phyloP scores from a whole-genome alignment of 2,113 vertebrate species.

The Tachuris rubrigastra region DNA sequence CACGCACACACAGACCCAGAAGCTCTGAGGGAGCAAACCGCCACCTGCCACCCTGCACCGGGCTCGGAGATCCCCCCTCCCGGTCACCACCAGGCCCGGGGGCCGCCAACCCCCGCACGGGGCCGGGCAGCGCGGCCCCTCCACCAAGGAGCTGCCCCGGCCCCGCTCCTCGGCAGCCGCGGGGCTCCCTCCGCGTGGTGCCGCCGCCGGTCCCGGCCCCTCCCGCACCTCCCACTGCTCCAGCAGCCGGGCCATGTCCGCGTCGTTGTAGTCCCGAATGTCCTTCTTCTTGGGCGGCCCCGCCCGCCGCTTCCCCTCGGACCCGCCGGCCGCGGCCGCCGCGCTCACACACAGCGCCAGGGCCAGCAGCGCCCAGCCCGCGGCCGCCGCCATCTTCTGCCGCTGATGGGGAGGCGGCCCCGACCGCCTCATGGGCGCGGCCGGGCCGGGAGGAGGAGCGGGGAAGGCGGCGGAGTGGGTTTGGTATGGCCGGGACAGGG shows the following conservation, averaged over 20 bases:
- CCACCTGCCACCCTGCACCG: background rate
- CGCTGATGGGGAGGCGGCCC: background rate
- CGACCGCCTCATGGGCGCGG: background rate
- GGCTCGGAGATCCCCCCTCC: background rate
- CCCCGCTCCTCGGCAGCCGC: background rate
- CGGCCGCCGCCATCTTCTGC: slow-evolving; percentile 67
- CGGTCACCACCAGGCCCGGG: background rate
- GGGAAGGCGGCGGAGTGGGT: accelerated
- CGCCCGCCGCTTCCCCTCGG: slow-evolving; percentile 25
- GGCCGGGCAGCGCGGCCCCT: background rate
- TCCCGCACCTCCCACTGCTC: slow-evolving; percentile 93
- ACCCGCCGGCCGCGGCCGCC: background rate
- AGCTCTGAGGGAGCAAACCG: background rate
- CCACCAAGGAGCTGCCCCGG: background rate
- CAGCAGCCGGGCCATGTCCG: slow-evolving; percentile 94
- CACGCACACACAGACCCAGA: accelerated
- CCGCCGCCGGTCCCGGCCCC: background rate
- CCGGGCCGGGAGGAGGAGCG: background rate
- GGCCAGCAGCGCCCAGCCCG: background rate
- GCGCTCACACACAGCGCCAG: slow-evolving; percentile 57
- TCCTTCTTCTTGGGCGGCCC: slow-evolving; percentile 82
- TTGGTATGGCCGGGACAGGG: too few species aligned
- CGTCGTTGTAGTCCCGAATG: slow-evolving; percentile 95
- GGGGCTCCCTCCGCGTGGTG: background rate
- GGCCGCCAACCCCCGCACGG: background rate